These are phyloP conservation scores for Arizona elegans DNA, from an alignment of 2,113 vertebrate genomes.

Conservation along the genomic window DNA sequence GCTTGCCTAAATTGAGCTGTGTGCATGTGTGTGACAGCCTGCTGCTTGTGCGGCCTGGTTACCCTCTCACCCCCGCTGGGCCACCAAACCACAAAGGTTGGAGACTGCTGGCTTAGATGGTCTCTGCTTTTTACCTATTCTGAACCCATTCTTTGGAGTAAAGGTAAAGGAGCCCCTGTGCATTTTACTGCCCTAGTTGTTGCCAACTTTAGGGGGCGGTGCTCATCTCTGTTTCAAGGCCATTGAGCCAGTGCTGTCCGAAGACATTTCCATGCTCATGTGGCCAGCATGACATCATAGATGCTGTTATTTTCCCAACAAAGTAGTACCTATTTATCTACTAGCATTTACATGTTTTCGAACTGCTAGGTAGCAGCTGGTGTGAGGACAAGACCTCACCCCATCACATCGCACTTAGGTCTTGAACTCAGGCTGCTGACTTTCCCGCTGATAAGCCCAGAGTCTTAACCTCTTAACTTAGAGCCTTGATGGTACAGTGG, in stretches of 20 bases:
- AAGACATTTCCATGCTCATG: background rate
- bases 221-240: background rate
- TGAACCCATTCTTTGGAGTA: background rate
- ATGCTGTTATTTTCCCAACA: background rate
- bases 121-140: background rate
- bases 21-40: background rate
- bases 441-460: background rate
- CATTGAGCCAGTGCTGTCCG: background rate
- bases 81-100: background rate
- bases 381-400: background rate
- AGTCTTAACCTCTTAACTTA: background rate
- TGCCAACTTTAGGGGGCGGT: background rate
- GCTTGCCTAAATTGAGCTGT: background rate
- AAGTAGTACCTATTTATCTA: background rate
- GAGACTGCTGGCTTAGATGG: background rate
- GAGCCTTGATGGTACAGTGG: too few species aligned
- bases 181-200: background rate
- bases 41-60: background rate
- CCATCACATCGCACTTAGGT: background rate
- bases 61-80: fast-evolving
- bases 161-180: background rate
- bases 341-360: background rate
- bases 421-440: background rate
- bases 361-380: background rate
- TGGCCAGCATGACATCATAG: background rate